Percentiles rank a stretch among this genome's conserved stretches.
These are phyloP conservation scores for Castor canadensis DNA, from an alignment of 2,113 vertebrate species.

Conservation along the genomic window DNA sequence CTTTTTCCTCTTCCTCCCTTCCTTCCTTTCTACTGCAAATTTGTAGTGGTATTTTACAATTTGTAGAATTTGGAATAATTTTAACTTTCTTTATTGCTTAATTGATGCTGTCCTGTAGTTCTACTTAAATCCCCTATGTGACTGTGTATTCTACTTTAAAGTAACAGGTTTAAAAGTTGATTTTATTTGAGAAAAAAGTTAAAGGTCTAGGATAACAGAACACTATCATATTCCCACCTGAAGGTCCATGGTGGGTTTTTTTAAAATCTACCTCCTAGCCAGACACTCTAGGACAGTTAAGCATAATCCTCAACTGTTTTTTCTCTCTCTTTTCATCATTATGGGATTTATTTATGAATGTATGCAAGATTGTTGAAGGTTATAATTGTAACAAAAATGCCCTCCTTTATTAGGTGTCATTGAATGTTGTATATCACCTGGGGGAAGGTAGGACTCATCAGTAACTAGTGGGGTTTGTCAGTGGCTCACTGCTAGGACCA, in stretches of 20 bases:
- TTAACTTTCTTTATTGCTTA: not conserved
- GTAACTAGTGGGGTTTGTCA: slow-evolving; percentile 85
- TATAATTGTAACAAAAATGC: slow-evolving; percentile 85
- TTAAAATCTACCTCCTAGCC: not conserved
- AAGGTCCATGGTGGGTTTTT: not conserved
- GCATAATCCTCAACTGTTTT: not conserved
- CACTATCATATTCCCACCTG: too few species aligned
- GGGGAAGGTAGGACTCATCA: slow-evolving; percentile 79
- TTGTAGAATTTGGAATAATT: not conserved
- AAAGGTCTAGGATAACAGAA: not conserved
- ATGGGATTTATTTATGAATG: not conserved
- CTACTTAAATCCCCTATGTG: not conserved
- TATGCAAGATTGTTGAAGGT: slow-evolving; percentile 85
- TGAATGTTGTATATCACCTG: slow-evolving; percentile 80
- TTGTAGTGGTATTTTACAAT: not conserved
- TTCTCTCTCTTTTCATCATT: not conserved
- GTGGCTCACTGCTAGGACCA: slow-evolving; percentile 87
- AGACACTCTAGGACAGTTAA: not conserved
- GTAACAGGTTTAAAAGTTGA: not conserved
- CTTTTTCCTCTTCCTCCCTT: not conserved
- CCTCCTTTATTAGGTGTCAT: slow-evolving; percentile 83
- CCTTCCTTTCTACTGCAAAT: not conserved
- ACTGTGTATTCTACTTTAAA: not conserved
- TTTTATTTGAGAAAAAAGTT: not conserved
- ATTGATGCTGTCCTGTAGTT: not conserved